These are phyloP conservation scores for Darwinula stevensoni DNA, from an alignment of 2,888 invertebrate species.

Conservation along the genomic window DNA sequence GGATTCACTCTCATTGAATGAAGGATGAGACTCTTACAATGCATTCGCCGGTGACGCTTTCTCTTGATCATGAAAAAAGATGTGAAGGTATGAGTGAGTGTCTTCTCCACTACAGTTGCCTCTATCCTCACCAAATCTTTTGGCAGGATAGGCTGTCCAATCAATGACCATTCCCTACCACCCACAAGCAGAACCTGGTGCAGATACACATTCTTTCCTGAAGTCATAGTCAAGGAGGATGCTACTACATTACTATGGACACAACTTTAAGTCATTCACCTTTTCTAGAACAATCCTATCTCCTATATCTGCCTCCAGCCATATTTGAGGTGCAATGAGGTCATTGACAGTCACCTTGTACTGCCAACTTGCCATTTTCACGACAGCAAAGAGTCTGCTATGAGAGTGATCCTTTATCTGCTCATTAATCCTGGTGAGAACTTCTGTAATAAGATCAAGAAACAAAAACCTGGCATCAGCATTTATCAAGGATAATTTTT, in stretches of 20 bases:
- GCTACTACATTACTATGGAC: too few relatives aligned
- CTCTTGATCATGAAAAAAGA: slow-evolving; percentile 21
- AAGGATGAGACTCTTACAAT: slow-evolving; percentile 27
- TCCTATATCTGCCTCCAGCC: slow-evolving; percentile 45
- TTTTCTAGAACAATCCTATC: slow-evolving; percentile 53
- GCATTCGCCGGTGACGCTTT: slow-evolving; percentile 43
- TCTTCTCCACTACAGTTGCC: slow-evolving; percentile 56
- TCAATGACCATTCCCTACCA: slow-evolving; percentile 41
- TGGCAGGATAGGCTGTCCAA: slow-evolving; percentile 48
- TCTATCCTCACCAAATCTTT: slow-evolving; percentile 37
- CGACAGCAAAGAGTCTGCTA: slow-evolving; percentile 44
- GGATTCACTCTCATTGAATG: too few relatives aligned
- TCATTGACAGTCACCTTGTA: slow-evolving; percentile 62
- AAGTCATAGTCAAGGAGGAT: not conserved
- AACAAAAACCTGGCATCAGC: too few relatives aligned
- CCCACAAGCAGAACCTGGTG: slow-evolving; percentile 36
- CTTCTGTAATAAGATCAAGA: too few relatives aligned
- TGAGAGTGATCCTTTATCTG: slow-evolving; percentile 24
- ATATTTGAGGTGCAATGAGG: slow-evolving; percentile 44
- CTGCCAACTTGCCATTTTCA: slow-evolving; percentile 51
- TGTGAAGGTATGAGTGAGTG: slow-evolving; percentile 43
- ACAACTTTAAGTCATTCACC: slow-evolving; percentile 18
- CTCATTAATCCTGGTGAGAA: slow-evolving; percentile 9
- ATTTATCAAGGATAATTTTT: too few relatives aligned
- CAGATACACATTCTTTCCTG: slow-evolving; percentile 8